Evolutionary conservation across 2,888 invertebrate genomes (phyloP).

Genomic region (Euspilapteryx auroguttella): DNA sequence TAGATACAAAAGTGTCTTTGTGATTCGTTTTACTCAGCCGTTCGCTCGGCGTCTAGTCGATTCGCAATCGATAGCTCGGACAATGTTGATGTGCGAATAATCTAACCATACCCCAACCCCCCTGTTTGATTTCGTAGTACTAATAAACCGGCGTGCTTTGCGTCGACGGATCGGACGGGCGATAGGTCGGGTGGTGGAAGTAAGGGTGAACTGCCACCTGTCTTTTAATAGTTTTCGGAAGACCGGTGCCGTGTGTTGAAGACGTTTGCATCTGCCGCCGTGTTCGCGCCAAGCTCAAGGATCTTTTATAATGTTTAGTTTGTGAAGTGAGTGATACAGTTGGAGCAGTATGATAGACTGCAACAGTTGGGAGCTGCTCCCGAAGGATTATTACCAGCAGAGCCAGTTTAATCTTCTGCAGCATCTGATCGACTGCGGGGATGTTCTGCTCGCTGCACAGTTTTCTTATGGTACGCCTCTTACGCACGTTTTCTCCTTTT

Average conservation of each 20-base stretch:
- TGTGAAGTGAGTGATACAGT: not conserved
- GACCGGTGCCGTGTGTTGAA: slow-evolving; percentile 22
- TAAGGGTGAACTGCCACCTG: slow-evolving; percentile 52
- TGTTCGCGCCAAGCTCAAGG: slow-evolving; percentile 39
- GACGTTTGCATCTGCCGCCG: slow-evolving; percentile 39
- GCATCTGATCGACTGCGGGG: slow-evolving; percentile 46
- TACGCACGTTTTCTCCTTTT: too few relatives aligned
- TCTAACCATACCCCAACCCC: too few relatives aligned
- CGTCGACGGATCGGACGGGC: slow-evolving; percentile 13
- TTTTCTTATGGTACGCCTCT: slow-evolving; percentile 25
- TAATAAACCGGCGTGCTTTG: too few relatives aligned
- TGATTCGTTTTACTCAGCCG: too few relatives aligned
- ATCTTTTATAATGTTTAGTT: too few relatives aligned
- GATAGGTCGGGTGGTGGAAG: slow-evolving; percentile 8
- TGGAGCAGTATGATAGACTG: not conserved
- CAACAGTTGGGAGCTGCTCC: slow-evolving; percentile 36
- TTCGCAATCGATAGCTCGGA: slow-evolving; percentile 46
- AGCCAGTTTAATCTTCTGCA: slow-evolving; percentile 38
- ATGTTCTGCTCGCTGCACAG: slow-evolving; percentile 32
- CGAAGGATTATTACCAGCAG: slow-evolving; percentile 45
- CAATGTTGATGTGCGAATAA: slow-evolving; percentile 54
- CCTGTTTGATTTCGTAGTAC: too few relatives aligned
- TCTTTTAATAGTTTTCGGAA: slow-evolving; percentile 47
- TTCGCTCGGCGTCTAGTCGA: slow-evolving; percentile 15
- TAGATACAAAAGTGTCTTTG: too few relatives aligned